phyloP scores from a whole-genome alignment of 2,113 vertebrate species.

The Arenaria interpres region DNA sequence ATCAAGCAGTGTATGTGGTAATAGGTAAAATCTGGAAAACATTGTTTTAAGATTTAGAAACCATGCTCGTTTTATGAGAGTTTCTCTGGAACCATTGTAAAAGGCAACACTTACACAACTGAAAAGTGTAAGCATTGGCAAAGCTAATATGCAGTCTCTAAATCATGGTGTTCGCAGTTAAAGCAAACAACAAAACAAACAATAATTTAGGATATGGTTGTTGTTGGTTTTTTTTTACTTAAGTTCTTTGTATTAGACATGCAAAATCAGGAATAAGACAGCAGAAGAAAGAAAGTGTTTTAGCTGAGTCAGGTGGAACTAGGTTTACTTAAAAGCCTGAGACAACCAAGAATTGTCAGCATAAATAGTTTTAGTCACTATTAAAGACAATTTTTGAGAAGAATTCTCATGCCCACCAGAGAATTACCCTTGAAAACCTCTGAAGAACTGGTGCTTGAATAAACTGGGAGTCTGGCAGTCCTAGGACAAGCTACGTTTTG shows the following conservation, averaged over 20 bases:
- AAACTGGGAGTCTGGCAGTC: not conserved
- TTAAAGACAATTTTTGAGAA: not conserved
- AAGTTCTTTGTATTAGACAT: not conserved
- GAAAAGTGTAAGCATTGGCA: not conserved
- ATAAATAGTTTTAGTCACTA: not conserved
- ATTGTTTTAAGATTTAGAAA: not conserved
- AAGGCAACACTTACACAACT: not conserved
- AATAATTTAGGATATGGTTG: not conserved
- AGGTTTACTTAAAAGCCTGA: not conserved
- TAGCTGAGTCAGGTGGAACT: not conserved
- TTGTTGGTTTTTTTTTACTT: not conserved
- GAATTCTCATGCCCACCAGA: not conserved
- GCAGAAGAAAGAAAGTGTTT: not conserved
- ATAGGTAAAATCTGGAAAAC: not conserved
- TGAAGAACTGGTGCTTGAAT: not conserved
- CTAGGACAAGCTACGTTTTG: not conserved
- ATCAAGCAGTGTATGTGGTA: not conserved
- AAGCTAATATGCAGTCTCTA: not conserved
- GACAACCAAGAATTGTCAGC: not conserved
- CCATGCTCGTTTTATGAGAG: not conserved
- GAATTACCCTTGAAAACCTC: not conserved
- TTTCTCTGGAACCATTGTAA: not conserved
- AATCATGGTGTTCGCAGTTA: not conserved
- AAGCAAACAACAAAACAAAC: not conserved
- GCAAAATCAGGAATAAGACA: not conserved